Percentiles rank a stretch among this genome's conserved stretches.
phyloP scores from a whole-genome alignment of 2,888 invertebrate species.

The Stenichneumon culpator region DNA sequence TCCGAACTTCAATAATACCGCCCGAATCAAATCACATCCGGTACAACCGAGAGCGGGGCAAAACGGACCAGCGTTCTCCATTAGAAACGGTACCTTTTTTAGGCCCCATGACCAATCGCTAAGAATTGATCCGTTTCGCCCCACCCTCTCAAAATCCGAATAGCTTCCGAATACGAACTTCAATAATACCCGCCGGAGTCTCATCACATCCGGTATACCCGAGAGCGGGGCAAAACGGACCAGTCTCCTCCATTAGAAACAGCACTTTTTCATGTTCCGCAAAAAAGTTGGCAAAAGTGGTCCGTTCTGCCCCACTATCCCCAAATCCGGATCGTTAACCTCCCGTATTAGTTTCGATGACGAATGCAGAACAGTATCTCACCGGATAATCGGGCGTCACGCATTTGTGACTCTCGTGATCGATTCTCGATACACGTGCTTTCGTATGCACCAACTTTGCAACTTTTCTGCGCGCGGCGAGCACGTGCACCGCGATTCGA shows the following conservation, averaged over 20 bases:
- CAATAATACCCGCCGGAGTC: too few species aligned
- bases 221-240: too few species aligned
- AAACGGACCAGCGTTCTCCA: too few species aligned
- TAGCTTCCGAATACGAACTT: too few species aligned
- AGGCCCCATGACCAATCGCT: background rate
- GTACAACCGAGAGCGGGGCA: too few species aligned
- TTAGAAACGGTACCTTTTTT: background rate
- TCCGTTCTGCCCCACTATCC: background rate
- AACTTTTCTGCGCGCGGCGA: background rate
- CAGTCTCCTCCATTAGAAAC: background rate
- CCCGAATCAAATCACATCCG: too few species aligned
- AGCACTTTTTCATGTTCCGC: too few species aligned
- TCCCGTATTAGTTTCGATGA: background rate
- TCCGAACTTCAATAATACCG: too few species aligned
- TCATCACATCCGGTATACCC: too few species aligned
- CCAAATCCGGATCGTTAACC: background rate
- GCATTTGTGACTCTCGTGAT: slow-evolving; percentile 11
- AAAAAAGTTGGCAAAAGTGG: background rate
- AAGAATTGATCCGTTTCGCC: background rate
- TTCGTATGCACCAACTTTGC: background rate
- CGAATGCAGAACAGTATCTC: background rate
- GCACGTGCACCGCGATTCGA: slow-evolving; percentile 57
- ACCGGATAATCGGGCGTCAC: background rate
- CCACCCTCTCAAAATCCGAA: background rate
- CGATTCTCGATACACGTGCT: background rate